phyloP scores from a whole-genome alignment of 2,888 invertebrate species.

The Diadegma fenestrale region DNA sequence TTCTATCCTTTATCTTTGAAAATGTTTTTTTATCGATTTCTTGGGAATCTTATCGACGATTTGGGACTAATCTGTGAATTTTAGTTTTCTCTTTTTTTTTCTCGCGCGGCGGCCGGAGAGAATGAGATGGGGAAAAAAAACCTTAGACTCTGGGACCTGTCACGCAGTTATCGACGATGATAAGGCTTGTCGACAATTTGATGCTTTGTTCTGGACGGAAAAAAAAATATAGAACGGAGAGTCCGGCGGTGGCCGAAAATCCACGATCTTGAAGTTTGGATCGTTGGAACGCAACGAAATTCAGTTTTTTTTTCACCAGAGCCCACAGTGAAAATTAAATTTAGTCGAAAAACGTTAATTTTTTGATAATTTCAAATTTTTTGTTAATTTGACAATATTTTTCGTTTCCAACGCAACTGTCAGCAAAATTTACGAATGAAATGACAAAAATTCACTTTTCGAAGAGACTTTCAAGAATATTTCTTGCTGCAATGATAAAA shows the following conservation, averaged over 20 bases:
- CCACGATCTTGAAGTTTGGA: no score
- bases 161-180: conserved; percentile 60
- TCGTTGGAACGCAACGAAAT: no score
- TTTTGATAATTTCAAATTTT: no score
- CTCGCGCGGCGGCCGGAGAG: not conserved
- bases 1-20: not conserved
- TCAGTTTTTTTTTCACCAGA: no score
- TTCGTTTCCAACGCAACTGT: no score
- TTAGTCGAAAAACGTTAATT: no score
- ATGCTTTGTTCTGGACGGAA: conserved; percentile 5
- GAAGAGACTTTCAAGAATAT: no score
- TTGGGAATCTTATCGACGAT: conserved; percentile 62
- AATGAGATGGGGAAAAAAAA: conserved; percentile 17
- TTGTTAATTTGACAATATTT: no score
- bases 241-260: not conserved
- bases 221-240: conserved; percentile 7
- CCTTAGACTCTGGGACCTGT: conserved; percentile 48
- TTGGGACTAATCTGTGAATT: conserved; percentile 58
- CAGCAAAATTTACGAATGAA: no score
- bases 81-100: conserved; percentile 16
- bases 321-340: no score
- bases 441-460: no score
- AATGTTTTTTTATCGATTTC: conserved; percentile 44
- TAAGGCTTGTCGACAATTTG: conserved; percentile 18
- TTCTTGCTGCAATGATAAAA: no score